Evolutionary conservation across 2,888 invertebrate species (phyloP), one percentile per base, ranked within the genome.

Genomic region (Bellardia bayeri): DNA sequence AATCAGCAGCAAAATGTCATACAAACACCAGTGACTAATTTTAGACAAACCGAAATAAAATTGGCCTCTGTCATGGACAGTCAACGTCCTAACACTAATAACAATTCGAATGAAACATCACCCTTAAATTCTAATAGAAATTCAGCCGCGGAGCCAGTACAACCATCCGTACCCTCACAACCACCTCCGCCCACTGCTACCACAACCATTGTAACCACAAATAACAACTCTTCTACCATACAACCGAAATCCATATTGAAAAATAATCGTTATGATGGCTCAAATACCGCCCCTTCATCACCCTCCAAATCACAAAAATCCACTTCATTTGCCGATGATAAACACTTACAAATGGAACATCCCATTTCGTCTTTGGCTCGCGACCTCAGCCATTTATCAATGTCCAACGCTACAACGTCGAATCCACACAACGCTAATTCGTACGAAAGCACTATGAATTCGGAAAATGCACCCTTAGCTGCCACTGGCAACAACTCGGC

Each of bases 191-290:
- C 87, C 1, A 49, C 74, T 3, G 51, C 75, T 9, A 56, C 79
- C 0, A 71, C 72, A 5, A 81, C 88, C 54, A 85, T 90, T 40
- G 82, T 89, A 3, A 82, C 89, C n/a, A 87, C 88, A 88, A 80
- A 85, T 40, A 83, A 84, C 89, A 85, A 81, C 9, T 58, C 88
- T 3, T 81, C 87, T 0, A 85, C 87, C 7, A 88, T 92, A 78
- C 94, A 93, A 85, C 94, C 94, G 5, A 94, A 94, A 90, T 93
- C 94, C 69, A 94, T 94, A 89, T 87, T 94, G 51, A 94, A 94
- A 87, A 93, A 94, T 75, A 93, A 92, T 90, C 92, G 94, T 4
- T 91, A 93, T 80, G 91, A 93, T 56, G 92, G 90, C 33, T 90
- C 91, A 1, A 86, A 86, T 51, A 90, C 90, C 14, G 91, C 92